Evolutionary conservation across 1,140 invertebrate genomes (phyloP).

Genomic region (Euwallacea similis): DNA sequence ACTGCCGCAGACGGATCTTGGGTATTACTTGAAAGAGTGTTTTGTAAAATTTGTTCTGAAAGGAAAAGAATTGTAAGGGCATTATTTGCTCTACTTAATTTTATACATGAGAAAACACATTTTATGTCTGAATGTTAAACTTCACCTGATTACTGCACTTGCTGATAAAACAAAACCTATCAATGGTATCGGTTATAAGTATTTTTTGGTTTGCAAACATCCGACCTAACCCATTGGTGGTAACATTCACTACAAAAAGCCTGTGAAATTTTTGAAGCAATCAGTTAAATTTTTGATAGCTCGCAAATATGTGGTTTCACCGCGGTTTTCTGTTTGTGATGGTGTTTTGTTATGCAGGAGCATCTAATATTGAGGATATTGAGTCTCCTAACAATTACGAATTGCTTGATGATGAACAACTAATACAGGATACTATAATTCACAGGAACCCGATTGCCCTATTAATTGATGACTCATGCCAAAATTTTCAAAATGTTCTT

Average conservation of each 20-base stretch:
- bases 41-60: conserved; percentile 26
- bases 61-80: not conserved
- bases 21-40: not conserved
- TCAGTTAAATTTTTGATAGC: not conserved
- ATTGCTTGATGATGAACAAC: conserved; percentile 5
- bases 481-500: conserved; percentile 34
- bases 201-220: conserved; percentile 38
- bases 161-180: conserved; percentile 9
- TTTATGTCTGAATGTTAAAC: not conserved
- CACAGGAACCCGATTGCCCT: conserved; percentile 17
- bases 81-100: not conserved
- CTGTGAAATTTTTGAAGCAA: not conserved
- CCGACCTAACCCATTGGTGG: conserved; percentile 41
- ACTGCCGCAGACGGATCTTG: conserved; percentile 7
- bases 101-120: not conserved
- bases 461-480: conserved; percentile 40
- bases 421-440: conserved; percentile 5
- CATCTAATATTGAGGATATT: no score
- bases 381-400: conserved; percentile 10
- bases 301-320: conserved; percentile 8
- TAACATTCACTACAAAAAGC: conserved; percentile 41
- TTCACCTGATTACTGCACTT: not conserved
- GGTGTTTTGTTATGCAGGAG: not conserved
- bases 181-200: conserved; percentile 20
- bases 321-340: not conserved